A percentile compares a stretch with the other conserved stretches of the same genome.
These are phyloP conservation scores for Drosophila bocki DNA, from an alignment of 1,140 invertebrate species.

Conservation along the genomic window DNA sequence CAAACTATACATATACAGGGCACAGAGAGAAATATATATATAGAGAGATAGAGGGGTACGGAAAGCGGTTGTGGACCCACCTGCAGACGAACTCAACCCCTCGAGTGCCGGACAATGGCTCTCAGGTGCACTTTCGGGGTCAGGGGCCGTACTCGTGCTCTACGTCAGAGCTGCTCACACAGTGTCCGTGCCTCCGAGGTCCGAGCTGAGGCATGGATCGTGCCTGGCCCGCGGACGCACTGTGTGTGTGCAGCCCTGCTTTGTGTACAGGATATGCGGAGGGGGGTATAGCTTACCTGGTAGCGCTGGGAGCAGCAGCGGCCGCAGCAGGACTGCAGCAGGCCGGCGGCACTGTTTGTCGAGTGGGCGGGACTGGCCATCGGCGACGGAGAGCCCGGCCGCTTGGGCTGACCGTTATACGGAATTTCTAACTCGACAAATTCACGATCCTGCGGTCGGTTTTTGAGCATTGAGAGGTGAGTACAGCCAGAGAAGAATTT, in stretches of 20 bases:
- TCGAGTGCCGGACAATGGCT: constrained; percentile 9
- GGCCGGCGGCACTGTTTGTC: constrained; percentile 90
- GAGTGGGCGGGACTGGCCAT: constrained; percentile 95
- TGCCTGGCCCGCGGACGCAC: not conserved
- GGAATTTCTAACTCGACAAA: constrained; percentile 98
- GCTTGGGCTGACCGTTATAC: constrained; percentile 95
- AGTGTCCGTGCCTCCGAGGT: not conserved
- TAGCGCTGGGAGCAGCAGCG: constrained; percentile 94
- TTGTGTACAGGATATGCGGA: constrained; percentile 19
- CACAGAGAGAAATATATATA: constrained; percentile 13
- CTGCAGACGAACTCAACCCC: constrained; percentile 45
- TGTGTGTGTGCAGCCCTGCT: constrained; percentile 8
- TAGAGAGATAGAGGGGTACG: constrained; percentile 25
- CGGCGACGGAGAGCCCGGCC: constrained; percentile 93
- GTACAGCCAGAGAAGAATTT: constrained; percentile 79
- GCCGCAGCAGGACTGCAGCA: constrained; percentile 93
- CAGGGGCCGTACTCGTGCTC: constrained; percentile 10
- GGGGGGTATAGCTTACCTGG: constrained; percentile 88
- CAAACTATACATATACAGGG: constrained; percentile 11
- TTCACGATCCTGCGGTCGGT: constrained; percentile 92
- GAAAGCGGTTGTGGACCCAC: constrained; percentile 56
- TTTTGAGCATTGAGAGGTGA: constrained; percentile 67
- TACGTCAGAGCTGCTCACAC: constrained; percentile 3
- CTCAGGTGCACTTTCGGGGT: constrained; percentile 10
- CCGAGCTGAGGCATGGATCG: not conserved